Conservation (phyloP, 2,888 invertebrate species). For the Serripes groenlandicus region DNA sequence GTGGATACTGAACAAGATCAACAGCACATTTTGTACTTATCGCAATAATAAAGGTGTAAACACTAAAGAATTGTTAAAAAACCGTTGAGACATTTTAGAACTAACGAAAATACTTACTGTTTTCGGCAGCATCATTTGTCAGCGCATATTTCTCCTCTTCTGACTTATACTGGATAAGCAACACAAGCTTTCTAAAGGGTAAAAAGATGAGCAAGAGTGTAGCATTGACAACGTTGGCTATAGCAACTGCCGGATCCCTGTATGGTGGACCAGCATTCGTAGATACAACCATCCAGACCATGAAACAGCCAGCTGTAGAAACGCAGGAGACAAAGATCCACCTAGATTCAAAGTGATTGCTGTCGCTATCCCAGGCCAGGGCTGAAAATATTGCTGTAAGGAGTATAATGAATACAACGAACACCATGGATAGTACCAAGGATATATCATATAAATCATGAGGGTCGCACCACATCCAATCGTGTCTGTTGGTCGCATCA, state of each 20-base stretch:
- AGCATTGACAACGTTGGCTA: slow-evolving; percentile 86
- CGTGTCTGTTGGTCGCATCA: slow-evolving; percentile 65
- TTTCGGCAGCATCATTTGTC: slow-evolving; percentile 39
- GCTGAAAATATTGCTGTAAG: slow-evolving; percentile 85
- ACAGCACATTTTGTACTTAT: too few relatives aligned
- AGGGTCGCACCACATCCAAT: slow-evolving; percentile 82
- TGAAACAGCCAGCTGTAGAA: slow-evolving; percentile 84
- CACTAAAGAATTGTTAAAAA: too few relatives aligned
- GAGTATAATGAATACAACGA: slow-evolving; percentile 86
- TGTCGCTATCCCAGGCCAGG: slow-evolving; percentile 85
- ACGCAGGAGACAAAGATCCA: slow-evolving; percentile 83
- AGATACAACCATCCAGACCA: slow-evolving; percentile 86
- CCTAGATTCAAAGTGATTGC: slow-evolving; percentile 86
- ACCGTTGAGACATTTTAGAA: too few relatives aligned
- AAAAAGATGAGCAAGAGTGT: slow-evolving; percentile 85
- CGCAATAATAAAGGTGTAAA: too few relatives aligned
- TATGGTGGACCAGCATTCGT: slow-evolving; percentile 82
- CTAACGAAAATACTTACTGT: too few relatives aligned
- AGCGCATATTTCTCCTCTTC: slow-evolving; percentile 66
- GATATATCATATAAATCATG: slow-evolving; percentile 84
- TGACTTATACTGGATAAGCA: slow-evolving; percentile 73
- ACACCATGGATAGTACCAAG: slow-evolving; percentile 86
- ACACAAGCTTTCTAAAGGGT: slow-evolving; percentile 85
- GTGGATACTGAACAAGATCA: too few relatives aligned
- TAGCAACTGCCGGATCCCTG: slow-evolving; percentile 85